A percentile compares a stretch with the other conserved stretches of the same genome.
These are phyloP conservation scores for Chloroceryle aenea DNA, from an alignment of 2,113 vertebrate species.

Conservation along the genomic window DNA sequence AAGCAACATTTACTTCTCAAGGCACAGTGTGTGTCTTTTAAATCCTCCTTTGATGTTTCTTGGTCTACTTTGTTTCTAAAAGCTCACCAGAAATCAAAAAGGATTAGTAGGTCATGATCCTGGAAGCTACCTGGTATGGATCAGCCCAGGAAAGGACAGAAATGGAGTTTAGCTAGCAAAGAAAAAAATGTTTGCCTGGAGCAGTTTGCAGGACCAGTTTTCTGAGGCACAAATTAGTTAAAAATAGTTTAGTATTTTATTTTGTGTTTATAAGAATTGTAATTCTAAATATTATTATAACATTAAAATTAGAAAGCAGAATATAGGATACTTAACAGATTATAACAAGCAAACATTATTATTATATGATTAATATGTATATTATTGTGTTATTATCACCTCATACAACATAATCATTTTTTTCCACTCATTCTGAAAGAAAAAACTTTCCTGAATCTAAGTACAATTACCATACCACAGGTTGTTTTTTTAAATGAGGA, in stretches of 20 bases:
- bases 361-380: no score
- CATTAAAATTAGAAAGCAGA: conserved; percentile 47
- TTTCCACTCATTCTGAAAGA: neutral
- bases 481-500: conserved; percentile 18
- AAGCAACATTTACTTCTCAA: conserved; percentile 56
- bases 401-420: neutral
- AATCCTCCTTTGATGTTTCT: conserved; percentile 64
- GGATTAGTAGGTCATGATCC: conserved; percentile 69
- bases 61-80: conserved; percentile 61
- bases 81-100: conserved; percentile 65
- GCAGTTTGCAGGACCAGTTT: neutral
- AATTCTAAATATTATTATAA: conserved; percentile 39
- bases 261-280: neutral
- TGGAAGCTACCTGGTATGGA: conserved; percentile 64
- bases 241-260: neutral
- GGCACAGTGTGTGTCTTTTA: conserved; percentile 38
- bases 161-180: conserved; percentile 7
- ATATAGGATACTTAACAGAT: conserved; percentile 35
- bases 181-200: conserved; percentile 52
- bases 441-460: conserved; percentile 49
- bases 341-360: neutral
- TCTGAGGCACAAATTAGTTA: neutral
- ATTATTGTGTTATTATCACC: no score
- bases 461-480: neutral
- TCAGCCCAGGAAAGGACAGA: conserved; percentile 52